Conservation (phyloP, 2,797 vertebrate genomes). For the Microtus agrestis region DNA sequence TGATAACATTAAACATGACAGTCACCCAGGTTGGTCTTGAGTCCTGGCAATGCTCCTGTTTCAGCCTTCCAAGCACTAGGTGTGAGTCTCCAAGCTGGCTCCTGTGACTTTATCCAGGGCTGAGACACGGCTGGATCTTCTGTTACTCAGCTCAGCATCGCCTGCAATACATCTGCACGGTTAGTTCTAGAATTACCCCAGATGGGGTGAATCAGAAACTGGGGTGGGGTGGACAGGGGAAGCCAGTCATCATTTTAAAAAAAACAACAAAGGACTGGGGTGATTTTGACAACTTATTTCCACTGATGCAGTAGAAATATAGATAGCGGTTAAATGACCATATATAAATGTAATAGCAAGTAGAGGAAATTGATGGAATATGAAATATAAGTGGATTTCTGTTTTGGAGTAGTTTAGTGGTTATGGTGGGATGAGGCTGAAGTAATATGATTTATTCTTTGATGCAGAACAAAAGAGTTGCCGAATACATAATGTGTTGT, state of each 20-base stretch:
- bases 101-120: background rate
- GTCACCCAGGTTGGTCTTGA: background rate
- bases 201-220: background rate
- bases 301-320: background rate
- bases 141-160: background rate
- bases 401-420: conserved; percentile 10
- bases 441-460: conserved; percentile 43
- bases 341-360: conserved; percentile 9
- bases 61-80: background rate
- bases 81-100: background rate
- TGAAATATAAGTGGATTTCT: conserved; percentile 25
- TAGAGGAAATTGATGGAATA: conserved; percentile 19
- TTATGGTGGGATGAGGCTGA: background rate
- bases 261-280: background rate
- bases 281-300: background rate
- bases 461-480: conserved; percentile 68
- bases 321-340: conserved; percentile 14
- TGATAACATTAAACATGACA: background rate
- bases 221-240: too few species aligned
- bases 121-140: background rate
- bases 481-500: conserved; percentile 19
- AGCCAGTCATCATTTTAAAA: background rate
- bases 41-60: background rate
- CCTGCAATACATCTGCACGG: background rate
- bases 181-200: background rate